phyloP scores from a whole-genome alignment of 2,797 vertebrate species.

The Buceros bicornis region DNA sequence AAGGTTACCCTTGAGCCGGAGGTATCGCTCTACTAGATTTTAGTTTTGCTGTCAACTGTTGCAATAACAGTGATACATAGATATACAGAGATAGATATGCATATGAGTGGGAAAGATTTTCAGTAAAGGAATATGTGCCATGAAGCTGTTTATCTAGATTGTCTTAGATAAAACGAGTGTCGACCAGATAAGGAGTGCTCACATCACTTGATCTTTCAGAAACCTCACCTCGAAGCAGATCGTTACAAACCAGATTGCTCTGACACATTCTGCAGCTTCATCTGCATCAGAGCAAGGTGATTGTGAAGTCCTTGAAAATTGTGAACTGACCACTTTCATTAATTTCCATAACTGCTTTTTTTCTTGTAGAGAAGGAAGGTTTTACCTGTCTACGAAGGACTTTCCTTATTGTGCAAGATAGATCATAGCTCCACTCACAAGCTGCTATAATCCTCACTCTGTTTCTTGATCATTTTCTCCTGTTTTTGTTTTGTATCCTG shows the following conservation, averaged over 20 bases:
- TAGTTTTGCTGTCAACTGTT: not conserved
- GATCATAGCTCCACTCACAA: not conserved
- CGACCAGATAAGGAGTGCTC: not conserved
- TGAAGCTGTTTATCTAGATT: not conserved
- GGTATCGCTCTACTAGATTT: not conserved
- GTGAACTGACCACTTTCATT: not conserved
- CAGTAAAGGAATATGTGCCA: fast-evolving
- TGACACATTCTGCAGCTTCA: not conserved
- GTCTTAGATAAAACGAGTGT: not conserved
- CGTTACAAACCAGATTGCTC: not conserved
- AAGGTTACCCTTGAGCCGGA: not conserved
- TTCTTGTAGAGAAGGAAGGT: not conserved
- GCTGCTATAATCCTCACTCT: not conserved
- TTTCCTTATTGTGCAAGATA: not conserved
- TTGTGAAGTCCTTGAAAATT: conserved; percentile 38
- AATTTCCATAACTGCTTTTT: conserved; percentile 6
- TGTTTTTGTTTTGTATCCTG: not conserved
- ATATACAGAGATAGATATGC: not conserved
- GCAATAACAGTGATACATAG: not conserved
- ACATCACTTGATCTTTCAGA: not conserved
- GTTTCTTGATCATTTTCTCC: not conserved
- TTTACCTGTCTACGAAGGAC: not conserved
- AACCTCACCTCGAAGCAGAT: conserved; percentile 15
- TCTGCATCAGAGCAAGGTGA: conserved; percentile 6
- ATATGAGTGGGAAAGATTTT: not conserved